Percentiles rank a stretch among this genome's conserved stretches.
Evolutionary conservation across 2,888 invertebrate genomes (phyloP).

Genomic region (Germaria angustata): DNA sequence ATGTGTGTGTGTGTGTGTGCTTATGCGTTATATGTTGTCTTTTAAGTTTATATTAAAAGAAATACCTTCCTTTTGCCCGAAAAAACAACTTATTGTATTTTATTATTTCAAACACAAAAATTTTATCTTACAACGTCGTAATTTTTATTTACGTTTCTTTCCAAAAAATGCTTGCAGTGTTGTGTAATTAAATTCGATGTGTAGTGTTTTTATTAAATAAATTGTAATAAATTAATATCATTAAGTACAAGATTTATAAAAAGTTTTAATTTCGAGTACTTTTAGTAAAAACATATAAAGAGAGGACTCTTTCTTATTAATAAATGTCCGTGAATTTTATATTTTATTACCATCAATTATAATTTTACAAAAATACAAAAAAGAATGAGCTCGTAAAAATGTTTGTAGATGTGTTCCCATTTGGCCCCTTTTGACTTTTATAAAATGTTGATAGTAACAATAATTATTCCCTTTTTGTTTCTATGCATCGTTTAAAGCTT

Average conservation of each 20-base stretch:
- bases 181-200: conserved; percentile 60
- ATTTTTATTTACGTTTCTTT: not conserved
- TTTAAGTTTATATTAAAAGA: conserved; percentile 16
- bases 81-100: conserved; percentile 19
- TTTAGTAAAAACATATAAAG: conserved; percentile 2
- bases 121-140: conserved; percentile 45
- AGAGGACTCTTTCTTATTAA: conserved; percentile 32
- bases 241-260: conserved; percentile 35
- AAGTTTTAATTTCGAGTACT: conserved; percentile 25
- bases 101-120: conserved; percentile 47
- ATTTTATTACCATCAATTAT: not conserved
- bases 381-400: conserved; percentile 41
- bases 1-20: conserved; percentile 5
- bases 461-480: too few relatives aligned
- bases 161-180: conserved; percentile 38
- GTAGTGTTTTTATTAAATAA: conserved; percentile 29
- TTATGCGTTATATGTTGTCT: conserved; percentile 18
- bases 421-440: too few relatives aligned
- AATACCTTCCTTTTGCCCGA: not conserved
- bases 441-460: too few relatives aligned
- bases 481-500: too few relatives aligned
- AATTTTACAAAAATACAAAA: not conserved
- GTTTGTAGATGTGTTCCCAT: conserved; percentile 46
- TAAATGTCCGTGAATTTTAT: conserved; percentile 15
- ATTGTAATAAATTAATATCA: conserved; percentile 49